Conservation (phyloP, 2,888 invertebrate species). For the Athripsodes cinereus region DNA sequence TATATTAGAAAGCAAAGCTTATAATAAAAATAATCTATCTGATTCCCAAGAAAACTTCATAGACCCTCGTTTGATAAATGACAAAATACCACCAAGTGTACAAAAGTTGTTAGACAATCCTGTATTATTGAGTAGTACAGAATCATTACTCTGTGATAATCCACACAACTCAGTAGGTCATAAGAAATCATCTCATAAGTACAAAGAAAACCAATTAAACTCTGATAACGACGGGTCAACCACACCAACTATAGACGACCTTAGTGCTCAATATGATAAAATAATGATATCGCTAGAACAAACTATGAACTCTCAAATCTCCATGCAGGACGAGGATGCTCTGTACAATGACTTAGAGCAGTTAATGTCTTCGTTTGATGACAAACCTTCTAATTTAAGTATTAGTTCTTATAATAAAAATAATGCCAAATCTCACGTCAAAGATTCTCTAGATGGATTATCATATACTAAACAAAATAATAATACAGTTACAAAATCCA, state of each 20-base stretch:
- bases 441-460: slow-evolving; percentile 23
- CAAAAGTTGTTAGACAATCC: slow-evolving; percentile 48
- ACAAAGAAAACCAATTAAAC: slow-evolving; percentile 33
- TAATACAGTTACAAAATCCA: slow-evolving; percentile 18
- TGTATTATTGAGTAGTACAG: slow-evolving; percentile 49
- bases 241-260: slow-evolving; percentile 39
- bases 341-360: slow-evolving; percentile 62
- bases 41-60: slow-evolving; percentile 30
- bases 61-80: slow-evolving; percentile 60
- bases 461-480: slow-evolving; percentile 33
- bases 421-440: slow-evolving; percentile 9
- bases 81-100: slow-evolving; percentile 57
- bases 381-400: slow-evolving; percentile 38
- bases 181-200: slow-evolving; percentile 9
- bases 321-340: slow-evolving; percentile 46
- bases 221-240: slow-evolving; percentile 34
- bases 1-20: slow-evolving; percentile 11
- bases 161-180: slow-evolving; percentile 42
- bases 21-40: slow-evolving; percentile 21
- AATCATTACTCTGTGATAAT: slow-evolving; percentile 47
- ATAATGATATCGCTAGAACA: slow-evolving; percentile 49
- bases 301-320: slow-evolving; percentile 43
- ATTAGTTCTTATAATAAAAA: slow-evolving; percentile 28
- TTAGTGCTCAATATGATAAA: slow-evolving; percentile 48
- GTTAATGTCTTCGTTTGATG: slow-evolving; percentile 62